A percentile compares a stretch with the other conserved stretches of the same genome.
phyloP scores from a whole-genome alignment of 2,888 invertebrate genomes.

The Agapostemon virescens region DNA sequence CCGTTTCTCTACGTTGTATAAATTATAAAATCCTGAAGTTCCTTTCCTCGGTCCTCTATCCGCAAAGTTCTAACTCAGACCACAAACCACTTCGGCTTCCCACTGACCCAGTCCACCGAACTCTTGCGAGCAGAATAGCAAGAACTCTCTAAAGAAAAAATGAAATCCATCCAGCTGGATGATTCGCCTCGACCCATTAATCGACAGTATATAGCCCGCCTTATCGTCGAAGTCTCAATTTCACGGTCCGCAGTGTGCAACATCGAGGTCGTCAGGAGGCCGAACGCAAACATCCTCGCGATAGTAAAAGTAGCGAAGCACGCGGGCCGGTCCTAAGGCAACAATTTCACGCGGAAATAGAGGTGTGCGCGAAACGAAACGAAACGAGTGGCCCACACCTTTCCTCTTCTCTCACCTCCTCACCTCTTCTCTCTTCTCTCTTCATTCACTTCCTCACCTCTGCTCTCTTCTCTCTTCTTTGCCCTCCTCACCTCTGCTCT shows the following conservation, averaged over 20 bases:
- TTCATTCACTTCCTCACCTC: background rate
- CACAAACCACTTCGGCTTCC: background rate
- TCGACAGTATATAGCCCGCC: background rate
- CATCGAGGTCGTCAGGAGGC: background rate
- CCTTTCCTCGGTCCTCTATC: background rate
- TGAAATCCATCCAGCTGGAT: background rate
- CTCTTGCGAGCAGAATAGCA: too few species aligned
- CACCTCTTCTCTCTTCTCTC: background rate
- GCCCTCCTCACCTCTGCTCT: too few species aligned
- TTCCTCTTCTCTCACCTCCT: too few species aligned
- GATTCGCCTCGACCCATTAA: background rate
- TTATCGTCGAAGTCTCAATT: background rate
- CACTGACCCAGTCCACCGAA: background rate
- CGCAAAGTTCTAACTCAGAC: background rate
- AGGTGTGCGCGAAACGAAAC: constrained; percentile 24
- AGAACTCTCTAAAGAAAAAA: background rate
- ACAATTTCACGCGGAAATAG: constrained; percentile 32
- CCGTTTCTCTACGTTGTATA: too few species aligned
- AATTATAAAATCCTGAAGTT: background rate
- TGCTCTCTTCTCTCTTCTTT: background rate
- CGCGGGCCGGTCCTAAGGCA: background rate
- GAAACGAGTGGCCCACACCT: background rate
- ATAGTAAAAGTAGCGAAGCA: constrained; percentile 6
- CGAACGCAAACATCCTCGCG: constrained; percentile 3
- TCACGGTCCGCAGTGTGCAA: constrained; percentile 7